These are phyloP conservation scores for Anarhynchus alexandrinus DNA, from an alignment of 2,113 vertebrate species.

Conservation along the genomic window DNA sequence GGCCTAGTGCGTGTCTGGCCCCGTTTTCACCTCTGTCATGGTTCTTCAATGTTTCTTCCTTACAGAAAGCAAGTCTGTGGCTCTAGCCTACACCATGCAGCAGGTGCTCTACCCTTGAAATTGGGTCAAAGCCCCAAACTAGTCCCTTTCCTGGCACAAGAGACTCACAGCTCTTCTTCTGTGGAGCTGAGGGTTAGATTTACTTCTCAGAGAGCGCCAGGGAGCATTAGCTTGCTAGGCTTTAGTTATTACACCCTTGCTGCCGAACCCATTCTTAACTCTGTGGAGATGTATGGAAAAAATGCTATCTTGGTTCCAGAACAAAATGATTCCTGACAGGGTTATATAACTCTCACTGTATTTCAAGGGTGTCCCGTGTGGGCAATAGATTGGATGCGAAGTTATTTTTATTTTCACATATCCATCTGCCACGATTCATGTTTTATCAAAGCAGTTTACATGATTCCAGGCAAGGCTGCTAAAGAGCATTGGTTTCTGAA, in stretches of 20 bases:
- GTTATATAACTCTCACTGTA: slow-evolving; percentile 23
- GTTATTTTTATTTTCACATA: slow-evolving; percentile 63
- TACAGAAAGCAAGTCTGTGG: neutral
- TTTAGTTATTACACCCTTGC: neutral
- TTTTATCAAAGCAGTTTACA: slow-evolving; percentile 65
- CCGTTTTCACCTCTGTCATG: neutral
- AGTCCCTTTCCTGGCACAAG: neutral
- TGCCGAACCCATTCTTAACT: neutral
- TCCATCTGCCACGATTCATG: slow-evolving; percentile 62
- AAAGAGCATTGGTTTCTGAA: slow-evolving; percentile 58
- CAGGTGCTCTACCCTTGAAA: neutral
- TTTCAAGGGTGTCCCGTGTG: slow-evolving; percentile 45
- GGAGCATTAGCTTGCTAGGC: neutral
- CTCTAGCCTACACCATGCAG: neutral
- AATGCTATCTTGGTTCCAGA: neutral
- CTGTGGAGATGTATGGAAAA: neutral
- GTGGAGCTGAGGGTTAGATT: neutral
- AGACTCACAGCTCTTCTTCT: neutral
- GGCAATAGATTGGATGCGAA: slow-evolving; percentile 33
- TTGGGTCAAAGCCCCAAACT: neutral
- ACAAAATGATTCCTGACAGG: neutral
- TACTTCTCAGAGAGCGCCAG: neutral
- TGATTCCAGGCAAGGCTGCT: slow-evolving; percentile 44
- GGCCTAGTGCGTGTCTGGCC: neutral
- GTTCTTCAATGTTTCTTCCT: neutral